Evolutionary conservation across 1,140 invertebrate species (phyloP), one percentile per base, ranked within the genome.

Genomic region (Leptoteleia sp.): DNA sequence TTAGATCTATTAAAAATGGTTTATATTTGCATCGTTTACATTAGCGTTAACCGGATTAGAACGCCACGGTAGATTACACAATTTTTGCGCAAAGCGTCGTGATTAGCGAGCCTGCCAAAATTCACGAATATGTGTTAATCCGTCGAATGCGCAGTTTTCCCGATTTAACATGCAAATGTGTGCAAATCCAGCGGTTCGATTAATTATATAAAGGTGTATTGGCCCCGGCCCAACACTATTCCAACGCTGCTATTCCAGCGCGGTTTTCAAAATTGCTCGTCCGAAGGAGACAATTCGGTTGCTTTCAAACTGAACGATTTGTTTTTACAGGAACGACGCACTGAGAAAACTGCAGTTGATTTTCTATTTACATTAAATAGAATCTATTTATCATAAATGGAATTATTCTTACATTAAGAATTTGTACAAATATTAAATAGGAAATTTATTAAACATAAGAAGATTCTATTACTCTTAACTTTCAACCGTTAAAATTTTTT

Each of bases 181-280:
- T 62, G 68, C 57, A 62, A 71, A 62, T 72, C 57, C 38, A 62
- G 55, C 33, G 16, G 27, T 72, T 72, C 68, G 68, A 72, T 72
- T 72, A 62, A 72, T 62, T 72, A 72, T 62, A 47, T 72, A 72
- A 72, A 72, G 38, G 57, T 72, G 47, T 45, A 72, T 71, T 72
- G 67, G 67, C 67, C 27, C 55, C 1, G 37, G 4, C 55, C 55
- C 55, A 72, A 72, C 37, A 47, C 47, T 72, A 7, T 27, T 33
- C 55, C 55, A 72, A 72, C 37, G 38, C 47, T 72, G n/a, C 37
- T 33, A 54, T 62, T 72, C 55, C 67, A 72, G 65, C 25, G 5
- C 33, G 13, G 22, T 19, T 55, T 37, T 45, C 33, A 35, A 35
- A 42, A 27, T 1, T 31, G 38, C 37, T 64, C 61, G 5, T 33